Conservation (phyloP, 2,113 vertebrate genomes). For the Nicator chloris region DNA sequence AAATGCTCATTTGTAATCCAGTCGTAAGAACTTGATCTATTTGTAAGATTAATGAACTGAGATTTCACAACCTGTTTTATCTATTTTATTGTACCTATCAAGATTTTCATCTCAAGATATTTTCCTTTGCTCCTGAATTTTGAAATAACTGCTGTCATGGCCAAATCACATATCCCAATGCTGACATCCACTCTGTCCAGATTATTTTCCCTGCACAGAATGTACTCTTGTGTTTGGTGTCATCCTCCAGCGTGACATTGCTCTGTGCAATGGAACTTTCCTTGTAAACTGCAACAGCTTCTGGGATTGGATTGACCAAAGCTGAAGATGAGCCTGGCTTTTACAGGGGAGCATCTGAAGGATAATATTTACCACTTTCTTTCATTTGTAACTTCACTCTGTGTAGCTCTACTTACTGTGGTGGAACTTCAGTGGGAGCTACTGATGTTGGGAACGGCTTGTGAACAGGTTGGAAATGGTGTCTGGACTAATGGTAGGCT, state of each 20-base stretch:
- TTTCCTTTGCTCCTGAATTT: neutral
- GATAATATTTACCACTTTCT: neutral
- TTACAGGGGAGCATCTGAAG: neutral
- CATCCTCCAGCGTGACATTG: neutral
- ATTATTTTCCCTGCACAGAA: neutral
- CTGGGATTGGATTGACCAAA: neutral
- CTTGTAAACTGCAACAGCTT: neutral
- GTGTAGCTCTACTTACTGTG: neutral
- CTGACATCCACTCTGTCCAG: neutral
- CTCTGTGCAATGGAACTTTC: neutral
- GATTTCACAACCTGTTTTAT: neutral
- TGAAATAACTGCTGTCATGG: neutral
- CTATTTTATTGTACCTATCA: neutral
- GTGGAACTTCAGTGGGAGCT: neutral
- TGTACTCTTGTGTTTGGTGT: neutral
- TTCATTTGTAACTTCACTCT: neutral
- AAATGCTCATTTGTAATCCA: neutral
- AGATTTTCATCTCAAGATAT: neutral
- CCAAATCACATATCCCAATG: fast-evolving
- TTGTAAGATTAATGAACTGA: neutral
- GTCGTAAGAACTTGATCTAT: neutral
- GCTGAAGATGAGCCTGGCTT: neutral
- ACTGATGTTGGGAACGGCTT: neutral
- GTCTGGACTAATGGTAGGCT: neutral
- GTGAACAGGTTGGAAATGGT: neutral